A percentile compares a stretch with the other conserved stretches of the same genome.
phyloP scores from a whole-genome alignment of 2,797 vertebrate genomes.

The Lagorchestes hirsutus region DNA sequence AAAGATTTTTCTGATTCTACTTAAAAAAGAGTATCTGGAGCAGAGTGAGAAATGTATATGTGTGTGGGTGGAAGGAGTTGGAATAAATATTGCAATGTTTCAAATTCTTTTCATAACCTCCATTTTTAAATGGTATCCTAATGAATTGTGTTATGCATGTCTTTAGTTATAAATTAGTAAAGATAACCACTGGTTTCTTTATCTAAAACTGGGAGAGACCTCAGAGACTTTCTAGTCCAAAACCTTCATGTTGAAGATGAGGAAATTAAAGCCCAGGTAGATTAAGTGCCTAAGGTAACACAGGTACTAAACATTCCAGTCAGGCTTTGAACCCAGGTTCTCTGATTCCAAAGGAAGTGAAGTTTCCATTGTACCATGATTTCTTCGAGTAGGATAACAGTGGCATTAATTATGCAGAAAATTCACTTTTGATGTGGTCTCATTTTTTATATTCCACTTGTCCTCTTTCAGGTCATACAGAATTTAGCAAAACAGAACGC shows the following conservation, averaged over 20 bases:
- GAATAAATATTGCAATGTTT: neutral
- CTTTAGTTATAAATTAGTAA: neutral
- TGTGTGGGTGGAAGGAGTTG: neutral
- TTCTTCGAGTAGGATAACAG: neutral
- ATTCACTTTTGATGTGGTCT: neutral
- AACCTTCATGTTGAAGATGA: neutral
- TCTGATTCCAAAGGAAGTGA: neutral
- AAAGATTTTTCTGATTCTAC: neutral
- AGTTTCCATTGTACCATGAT: neutral
- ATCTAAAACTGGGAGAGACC: neutral
- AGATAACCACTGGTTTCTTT: neutral
- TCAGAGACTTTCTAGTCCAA: neutral
- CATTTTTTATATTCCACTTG: neutral
- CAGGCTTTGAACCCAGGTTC: neutral
- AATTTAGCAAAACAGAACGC: neutral
- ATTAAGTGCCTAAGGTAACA: neutral
- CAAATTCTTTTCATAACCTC: neutral
- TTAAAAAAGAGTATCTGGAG: conserved; percentile 1
- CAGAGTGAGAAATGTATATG: conserved; percentile 9
- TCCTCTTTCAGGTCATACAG: neutral
- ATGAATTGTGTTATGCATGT: neutral
- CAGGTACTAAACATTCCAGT: neutral
- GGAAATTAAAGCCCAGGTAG: neutral
- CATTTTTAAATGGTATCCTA: neutral
- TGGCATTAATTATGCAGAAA: neutral